Base-by-base conservation (phyloP, 1,140 invertebrate genomes). In the Parasteatoda tepidariorum region DNA sequence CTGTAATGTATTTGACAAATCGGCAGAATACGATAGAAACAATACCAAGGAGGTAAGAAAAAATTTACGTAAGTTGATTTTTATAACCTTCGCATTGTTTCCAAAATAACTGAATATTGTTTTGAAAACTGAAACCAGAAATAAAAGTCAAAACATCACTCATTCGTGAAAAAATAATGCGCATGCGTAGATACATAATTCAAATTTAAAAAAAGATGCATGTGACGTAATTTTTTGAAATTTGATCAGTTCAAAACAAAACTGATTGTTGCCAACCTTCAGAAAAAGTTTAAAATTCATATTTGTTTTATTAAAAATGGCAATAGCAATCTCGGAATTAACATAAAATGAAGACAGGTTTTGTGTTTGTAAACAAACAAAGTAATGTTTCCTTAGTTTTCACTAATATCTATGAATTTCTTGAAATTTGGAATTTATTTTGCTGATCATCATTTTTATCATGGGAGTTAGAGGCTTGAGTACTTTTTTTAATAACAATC, bases 381-480 rank as follows among this genome's bases (percentile, higher is more conserved):
- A n/a, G n/a, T n/a, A n/a, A n/a, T n/a, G n/a, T n/a, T n/a, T n/a
- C n/a, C n/a, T n/a, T n/a, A n/a, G n/a, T n/a, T n/a, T n/a, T n/a
- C n/a, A n/a, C n/a, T n/a, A n/a, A n/a, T n/a, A n/a, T n/a, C n/a
- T n/a, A n/a, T n/a, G n/a, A n/a, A n/a, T n/a, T n/a, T n/a, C n/a
- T n/a, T n/a, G 18, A 48, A 48, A 48, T 48, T 48, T 48, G 38
- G 18, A 48, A 48, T 2, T 41, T 5, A 13, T 48, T 48, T 48
- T 48, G 38, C 18, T 18, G 18, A 48, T 13, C 38, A 48, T 9
- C 38, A 48, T 13, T 2, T 48, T 2, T 48, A 48, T 48, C 38
- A 96, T 95, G 95, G 95, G 96, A 30, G 93, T 97, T 70, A 90
- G 91, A 71, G 94, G 95, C n/a, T 89, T 96, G 67, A 94, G 94